phyloP scores from a whole-genome alignment of 2,113 vertebrate genomes.

The Marcusenius ussheri region DNA sequence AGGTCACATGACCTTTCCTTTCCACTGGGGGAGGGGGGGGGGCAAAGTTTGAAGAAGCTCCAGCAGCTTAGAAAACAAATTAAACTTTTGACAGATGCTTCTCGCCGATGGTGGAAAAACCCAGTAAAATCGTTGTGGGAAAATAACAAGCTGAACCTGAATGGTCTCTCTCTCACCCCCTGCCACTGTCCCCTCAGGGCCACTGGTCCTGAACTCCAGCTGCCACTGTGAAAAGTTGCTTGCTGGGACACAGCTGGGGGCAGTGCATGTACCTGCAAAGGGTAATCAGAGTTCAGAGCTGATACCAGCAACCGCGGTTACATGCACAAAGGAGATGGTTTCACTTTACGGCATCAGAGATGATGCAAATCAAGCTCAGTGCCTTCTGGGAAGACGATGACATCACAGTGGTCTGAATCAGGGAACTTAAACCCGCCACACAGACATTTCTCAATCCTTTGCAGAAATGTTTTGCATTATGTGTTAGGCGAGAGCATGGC shows the following conservation, averaged over 20 bases:
- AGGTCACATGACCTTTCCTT: not conserved
- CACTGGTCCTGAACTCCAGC: not conserved
- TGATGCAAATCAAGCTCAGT: not conserved
- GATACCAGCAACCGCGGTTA: not conserved
- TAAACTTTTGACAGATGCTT: not conserved
- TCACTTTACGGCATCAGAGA: not conserved
- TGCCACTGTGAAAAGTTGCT: not conserved
- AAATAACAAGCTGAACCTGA: not conserved
- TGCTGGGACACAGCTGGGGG: not conserved
- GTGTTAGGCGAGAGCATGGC: not conserved
- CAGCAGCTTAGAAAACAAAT: not conserved
- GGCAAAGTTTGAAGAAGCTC: not conserved
- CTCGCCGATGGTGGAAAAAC: not conserved
- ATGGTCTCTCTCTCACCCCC: not conserved
- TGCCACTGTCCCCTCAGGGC: not conserved
- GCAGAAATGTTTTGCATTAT: not conserved
- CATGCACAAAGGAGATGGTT: not conserved
- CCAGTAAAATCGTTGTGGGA: not conserved
- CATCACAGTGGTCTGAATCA: not conserved
- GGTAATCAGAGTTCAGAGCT: not conserved
- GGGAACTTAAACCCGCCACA: not conserved
- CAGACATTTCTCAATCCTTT: not conserved
- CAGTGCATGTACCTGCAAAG: not conserved
- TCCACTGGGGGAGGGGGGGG: not conserved
- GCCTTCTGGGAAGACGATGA: not conserved